Base-by-base conservation (phyloP, 2,888 invertebrate genomes). In the Sericinus montela region DNA sequence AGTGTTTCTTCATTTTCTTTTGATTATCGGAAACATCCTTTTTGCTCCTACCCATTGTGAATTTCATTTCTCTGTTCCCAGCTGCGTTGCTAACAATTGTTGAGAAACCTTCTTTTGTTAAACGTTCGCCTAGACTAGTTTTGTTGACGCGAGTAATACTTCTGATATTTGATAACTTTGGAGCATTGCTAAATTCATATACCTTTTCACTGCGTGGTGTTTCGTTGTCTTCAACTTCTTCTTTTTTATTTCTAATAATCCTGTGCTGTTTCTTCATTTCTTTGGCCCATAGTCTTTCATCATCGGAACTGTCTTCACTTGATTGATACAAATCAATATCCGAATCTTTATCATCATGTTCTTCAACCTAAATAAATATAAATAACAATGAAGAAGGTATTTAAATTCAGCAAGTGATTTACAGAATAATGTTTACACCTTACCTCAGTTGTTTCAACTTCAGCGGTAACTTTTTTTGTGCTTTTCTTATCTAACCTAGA, bases 21-120 rank as follows among this genome's bases (percentile, higher is more conserved):
- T 91, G 86, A 56, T 82, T 90, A 30, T 89, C 89, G 0, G 80
- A 82, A 53, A 91, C 87, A 11, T 84, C 77, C 55, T 90, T 91
- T 55, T 87, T 86, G 56, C 90, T 91, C 57, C 89, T 83, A 5
- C 19, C 19, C 62, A 93, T 90, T 3, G 90, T 89, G 65, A 96
- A 97, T 14, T 93, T 94, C 93, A 96, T 95, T 82, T 95, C 94
- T 45, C 93, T 90, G 71, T 94, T 95, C 36, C 96, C 94, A 81
- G 60, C 94, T 83, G 56, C 91, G 65, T 65, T 92, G 65, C 72
- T 86, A 74, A 63, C 91, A 73, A 64, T 79, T 44, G 67, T 85
- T 1, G 80, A 74, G 29, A 83, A 80, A 37, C 90, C 90, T 64
- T 94, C 93, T 54, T 84, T 90, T 43, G 87, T 75, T 16, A 97